Conservation (phyloP, 1,140 invertebrate species). For the Drosophila kanapiae region DNA sequence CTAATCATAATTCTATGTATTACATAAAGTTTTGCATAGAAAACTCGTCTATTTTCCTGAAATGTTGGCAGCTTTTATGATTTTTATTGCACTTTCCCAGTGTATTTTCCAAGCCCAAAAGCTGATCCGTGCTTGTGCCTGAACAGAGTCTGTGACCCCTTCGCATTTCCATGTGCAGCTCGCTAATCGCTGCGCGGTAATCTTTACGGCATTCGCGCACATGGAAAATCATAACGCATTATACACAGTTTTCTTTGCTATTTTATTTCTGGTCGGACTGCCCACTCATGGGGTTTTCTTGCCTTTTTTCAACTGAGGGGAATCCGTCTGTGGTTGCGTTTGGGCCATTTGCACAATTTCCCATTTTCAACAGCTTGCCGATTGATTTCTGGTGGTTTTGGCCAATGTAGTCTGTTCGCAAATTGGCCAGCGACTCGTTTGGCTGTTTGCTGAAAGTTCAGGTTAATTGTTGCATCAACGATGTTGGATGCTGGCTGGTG, state of each 20-base stretch:
- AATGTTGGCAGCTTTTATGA: neutral
- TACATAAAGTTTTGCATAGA: neutral
- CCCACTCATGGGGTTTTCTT: slow-evolving; percentile 43
- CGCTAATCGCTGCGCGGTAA: slow-evolving; percentile 62
- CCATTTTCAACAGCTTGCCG: slow-evolving; percentile 78
- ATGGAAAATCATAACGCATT: slow-evolving; percentile 78
- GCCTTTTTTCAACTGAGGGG: slow-evolving; percentile 29
- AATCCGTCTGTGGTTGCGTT: slow-evolving; percentile 38
- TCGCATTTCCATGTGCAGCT: slow-evolving; percentile 23
- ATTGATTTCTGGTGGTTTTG: slow-evolving; percentile 67
- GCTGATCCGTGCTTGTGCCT: slow-evolving; percentile 11
- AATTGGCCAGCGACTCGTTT: slow-evolving; percentile 70
- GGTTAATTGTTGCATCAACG: slow-evolving; percentile 79
- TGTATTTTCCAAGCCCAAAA: slow-evolving; percentile 29
- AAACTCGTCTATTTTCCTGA: neutral
- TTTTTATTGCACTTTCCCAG: neutral
- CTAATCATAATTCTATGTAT: neutral
- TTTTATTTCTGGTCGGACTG: slow-evolving; percentile 22
- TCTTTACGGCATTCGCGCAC: slow-evolving; percentile 74
- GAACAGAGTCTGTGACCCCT: slow-evolving; percentile 32
- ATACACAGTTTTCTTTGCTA: slow-evolving; percentile 20
- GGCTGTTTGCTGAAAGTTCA: slow-evolving; percentile 68
- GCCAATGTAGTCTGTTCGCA: slow-evolving; percentile 49
- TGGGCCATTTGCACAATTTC: slow-evolving; percentile 71
- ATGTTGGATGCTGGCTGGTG: slow-evolving; percentile 25